Conservation (phyloP, 2,888 invertebrate species). For the Geotrupes spiniger region DNA sequence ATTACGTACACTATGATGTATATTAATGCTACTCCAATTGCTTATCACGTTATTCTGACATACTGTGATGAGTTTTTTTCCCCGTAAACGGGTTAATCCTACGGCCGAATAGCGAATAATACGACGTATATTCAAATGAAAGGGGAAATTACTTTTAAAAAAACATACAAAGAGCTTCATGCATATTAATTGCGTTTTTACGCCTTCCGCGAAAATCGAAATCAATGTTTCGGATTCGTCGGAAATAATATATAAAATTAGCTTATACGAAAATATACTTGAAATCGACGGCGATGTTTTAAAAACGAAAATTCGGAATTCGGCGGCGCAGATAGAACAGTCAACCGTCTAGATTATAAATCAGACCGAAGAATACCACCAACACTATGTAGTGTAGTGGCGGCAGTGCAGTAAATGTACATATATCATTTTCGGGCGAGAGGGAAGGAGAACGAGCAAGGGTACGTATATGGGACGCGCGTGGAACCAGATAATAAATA, state of each 20-base stretch:
- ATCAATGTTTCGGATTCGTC: too few relatives aligned
- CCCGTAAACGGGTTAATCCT: constrained; percentile 1
- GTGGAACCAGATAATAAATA: constrained; percentile 40
- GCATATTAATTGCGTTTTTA: too few relatives aligned
- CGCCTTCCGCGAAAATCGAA: too few relatives aligned
- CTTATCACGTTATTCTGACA: constrained; percentile 20
- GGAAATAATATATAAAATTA: too few relatives aligned
- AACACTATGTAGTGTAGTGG: constrained; percentile 9
- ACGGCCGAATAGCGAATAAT: neutral
- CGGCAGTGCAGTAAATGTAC: constrained; percentile 7
- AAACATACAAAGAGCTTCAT: too few relatives aligned
- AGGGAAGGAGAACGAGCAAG: neutral
- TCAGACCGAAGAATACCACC: constrained; percentile 2
- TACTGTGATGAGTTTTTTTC: constrained; percentile 19
- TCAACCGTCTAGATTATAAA: neutral
- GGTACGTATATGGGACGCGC: constrained; percentile 11
- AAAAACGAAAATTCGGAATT: too few relatives aligned
- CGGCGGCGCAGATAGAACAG: too few relatives aligned
- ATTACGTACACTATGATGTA: constrained; percentile 37
- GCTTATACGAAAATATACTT: too few relatives aligned
- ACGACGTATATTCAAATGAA: constrained; percentile 1
- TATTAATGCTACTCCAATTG: constrained; percentile 25
- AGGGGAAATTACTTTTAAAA: too few relatives aligned
- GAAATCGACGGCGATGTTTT: too few relatives aligned
- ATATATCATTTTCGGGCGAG: constrained; percentile 9